phyloP scores from a whole-genome alignment of 2,113 vertebrate genomes.

The Smithornis capensis region DNA sequence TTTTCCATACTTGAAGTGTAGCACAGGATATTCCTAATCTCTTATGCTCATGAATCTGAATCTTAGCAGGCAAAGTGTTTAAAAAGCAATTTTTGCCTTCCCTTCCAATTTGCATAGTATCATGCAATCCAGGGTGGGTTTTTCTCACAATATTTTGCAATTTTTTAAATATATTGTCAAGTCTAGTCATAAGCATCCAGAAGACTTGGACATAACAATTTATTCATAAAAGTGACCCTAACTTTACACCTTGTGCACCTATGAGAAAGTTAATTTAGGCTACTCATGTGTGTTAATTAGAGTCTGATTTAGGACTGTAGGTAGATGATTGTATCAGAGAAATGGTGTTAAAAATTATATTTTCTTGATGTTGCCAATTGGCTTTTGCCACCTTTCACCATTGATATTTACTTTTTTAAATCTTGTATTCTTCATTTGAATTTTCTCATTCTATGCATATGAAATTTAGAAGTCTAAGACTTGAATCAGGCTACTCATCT shows the following conservation, averaged over 20 bases:
- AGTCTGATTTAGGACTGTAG: background rate
- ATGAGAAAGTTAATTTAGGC: background rate
- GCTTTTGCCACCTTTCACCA: background rate
- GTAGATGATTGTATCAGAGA: background rate
- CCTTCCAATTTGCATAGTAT: background rate
- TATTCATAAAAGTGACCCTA: background rate
- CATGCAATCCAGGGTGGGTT: accelerated
- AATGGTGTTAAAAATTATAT: background rate
- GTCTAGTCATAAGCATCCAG: background rate
- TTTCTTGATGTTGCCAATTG: background rate
- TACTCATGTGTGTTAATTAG: background rate
- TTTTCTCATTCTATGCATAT: background rate
- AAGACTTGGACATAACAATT: background rate
- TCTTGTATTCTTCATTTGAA: background rate
- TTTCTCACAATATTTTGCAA: background rate
- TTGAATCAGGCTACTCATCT: background rate
- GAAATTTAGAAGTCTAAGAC: background rate
- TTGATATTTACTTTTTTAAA: background rate
- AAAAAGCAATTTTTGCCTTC: background rate
- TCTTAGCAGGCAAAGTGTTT: background rate
- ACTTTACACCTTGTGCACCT: background rate
- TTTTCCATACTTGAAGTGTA: background rate
- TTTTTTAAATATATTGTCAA: background rate
- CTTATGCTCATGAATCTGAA: background rate
- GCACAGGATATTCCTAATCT: background rate